phyloP scores from a whole-genome alignment of 2,797 vertebrate genomes.

The Malacoraja senta region DNA sequence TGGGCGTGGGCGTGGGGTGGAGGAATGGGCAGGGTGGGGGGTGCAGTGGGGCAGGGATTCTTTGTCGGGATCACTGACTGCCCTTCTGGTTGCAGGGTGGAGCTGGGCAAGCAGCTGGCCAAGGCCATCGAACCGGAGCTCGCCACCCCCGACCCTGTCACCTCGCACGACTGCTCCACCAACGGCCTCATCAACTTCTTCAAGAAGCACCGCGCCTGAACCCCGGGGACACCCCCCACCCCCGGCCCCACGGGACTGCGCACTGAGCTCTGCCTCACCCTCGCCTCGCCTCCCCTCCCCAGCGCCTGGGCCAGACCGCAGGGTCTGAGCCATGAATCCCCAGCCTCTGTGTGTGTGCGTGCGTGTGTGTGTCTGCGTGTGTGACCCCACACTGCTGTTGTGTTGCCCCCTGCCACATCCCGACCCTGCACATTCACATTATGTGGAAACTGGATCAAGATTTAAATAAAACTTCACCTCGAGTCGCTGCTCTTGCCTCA shows the following conservation, averaged over 20 bases:
- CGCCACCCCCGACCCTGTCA: conserved; percentile 66
- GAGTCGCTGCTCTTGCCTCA: neutral
- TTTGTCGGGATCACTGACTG: neutral
- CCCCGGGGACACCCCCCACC: conserved; percentile 10
- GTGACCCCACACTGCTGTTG: neutral
- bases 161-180: conserved; percentile 87
- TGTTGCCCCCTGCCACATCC: neutral
- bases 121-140: conserved; percentile 95
- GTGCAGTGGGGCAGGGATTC: neutral
- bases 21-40: neutral
- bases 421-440: too few species aligned
- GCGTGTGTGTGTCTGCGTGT: too few species aligned
- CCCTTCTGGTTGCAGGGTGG: conserved; percentile 65
- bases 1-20: neutral
- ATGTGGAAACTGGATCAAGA: neutral
- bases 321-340: too few species aligned
- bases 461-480: neutral
- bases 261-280: too few species aligned
- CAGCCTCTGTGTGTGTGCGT: too few species aligned
- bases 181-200: conserved; percentile 92
- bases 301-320: too few species aligned
- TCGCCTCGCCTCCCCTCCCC: too few species aligned
- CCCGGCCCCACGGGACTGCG: too few species aligned
- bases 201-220: conserved; percentile 78
- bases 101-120: conserved; percentile 90